Percentiles rank a stretch among this genome's conserved stretches.
phyloP scores from a whole-genome alignment of 2,113 vertebrate genomes.

The Chionodraco myersi region DNA sequence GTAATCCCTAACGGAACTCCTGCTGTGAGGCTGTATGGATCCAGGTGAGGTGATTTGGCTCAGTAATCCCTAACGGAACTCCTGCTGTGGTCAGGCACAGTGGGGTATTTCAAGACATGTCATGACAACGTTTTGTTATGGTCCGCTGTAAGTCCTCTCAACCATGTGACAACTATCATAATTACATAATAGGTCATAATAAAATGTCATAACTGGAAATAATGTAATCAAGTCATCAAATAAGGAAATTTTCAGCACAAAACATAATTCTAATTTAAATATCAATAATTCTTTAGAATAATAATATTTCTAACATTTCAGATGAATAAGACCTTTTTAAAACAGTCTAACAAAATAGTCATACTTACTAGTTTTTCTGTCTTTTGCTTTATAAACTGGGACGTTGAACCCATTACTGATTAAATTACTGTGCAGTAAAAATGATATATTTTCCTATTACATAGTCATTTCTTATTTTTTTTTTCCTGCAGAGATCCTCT shows the following conservation, averaged over 20 bases:
- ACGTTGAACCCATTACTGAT: not conserved
- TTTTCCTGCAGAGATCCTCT: not conserved
- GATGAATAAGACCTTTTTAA: not conserved
- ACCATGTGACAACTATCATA: not conserved
- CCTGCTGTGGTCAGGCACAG: slow-evolving; percentile 58
- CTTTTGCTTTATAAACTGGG: not conserved
- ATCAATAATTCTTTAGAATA: not conserved
- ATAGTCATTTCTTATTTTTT: no score
- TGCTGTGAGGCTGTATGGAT: slow-evolving; percentile 37
- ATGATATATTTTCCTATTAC: not conserved
- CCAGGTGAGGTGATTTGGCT: slow-evolving; percentile 54
- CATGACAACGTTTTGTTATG: not conserved
- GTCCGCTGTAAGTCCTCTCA: not conserved
- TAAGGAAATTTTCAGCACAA: not conserved
- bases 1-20: slow-evolving; percentile 59
- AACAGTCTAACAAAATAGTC: not conserved
- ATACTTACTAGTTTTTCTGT: not conserved
- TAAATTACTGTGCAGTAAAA: not conserved
- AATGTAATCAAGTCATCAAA: not conserved
- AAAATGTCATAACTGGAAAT: not conserved
- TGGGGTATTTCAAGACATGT: slow-evolving; percentile 28
- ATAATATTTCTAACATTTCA: not conserved
- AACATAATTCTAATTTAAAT: not conserved
- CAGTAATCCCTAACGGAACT: slow-evolving; percentile 57
- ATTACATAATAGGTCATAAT: not conserved